These are phyloP conservation scores for Scylla paramamosain DNA, from an alignment of 1,140 invertebrate species.

Conservation along the genomic window DNA sequence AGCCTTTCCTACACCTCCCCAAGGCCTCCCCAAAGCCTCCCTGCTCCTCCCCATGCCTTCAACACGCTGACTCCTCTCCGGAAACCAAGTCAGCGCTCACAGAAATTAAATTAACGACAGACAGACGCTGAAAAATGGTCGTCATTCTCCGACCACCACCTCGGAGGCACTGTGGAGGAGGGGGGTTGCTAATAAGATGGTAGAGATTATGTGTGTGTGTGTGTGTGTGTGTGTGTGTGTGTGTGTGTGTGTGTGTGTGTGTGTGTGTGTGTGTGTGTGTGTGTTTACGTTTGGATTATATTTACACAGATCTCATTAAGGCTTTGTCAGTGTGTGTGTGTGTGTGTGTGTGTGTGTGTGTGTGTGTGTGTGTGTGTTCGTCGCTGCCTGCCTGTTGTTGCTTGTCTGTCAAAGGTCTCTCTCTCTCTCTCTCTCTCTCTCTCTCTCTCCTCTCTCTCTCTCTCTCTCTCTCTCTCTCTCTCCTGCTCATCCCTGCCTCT, in stretches of 20 bases:
- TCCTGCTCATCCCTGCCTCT: not conserved
- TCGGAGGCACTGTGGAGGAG: not conserved
- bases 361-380: not conserved
- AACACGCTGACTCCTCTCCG: not conserved
- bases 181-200: not conserved
- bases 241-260: constrained; percentile 37
- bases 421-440: not conserved
- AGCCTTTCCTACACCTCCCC: not conserved
- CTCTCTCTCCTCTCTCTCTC: not conserved
- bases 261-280: constrained; percentile 37
- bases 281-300: not conserved
- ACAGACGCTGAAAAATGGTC: not conserved
- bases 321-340: not conserved
- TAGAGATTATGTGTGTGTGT: not conserved
- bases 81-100: not conserved
- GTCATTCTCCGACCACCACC: not conserved
- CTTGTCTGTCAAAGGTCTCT: not conserved
- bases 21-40: not conserved
- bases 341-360: not conserved
- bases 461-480: constrained; percentile 28
- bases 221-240: constrained; percentile 37
- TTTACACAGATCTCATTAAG: not conserved
- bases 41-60: not conserved
- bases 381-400: not conserved
- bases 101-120: constrained; percentile 24